Evolutionary conservation across 2,888 invertebrate genomes (phyloP).

Genomic region (Bibio marci): DNA sequence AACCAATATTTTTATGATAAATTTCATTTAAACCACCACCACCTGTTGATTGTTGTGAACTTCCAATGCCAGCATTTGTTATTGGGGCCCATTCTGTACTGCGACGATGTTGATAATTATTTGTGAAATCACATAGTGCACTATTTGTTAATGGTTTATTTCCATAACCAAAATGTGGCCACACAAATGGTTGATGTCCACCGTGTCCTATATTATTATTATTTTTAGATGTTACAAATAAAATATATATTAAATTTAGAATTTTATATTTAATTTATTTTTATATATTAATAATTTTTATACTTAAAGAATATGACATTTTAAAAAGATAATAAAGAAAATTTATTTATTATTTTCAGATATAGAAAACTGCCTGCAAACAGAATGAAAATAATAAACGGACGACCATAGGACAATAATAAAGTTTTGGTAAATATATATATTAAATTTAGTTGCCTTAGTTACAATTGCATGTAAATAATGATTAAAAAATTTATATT

Average conservation of each 20-base stretch:
- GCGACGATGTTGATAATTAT: constrained; percentile 51
- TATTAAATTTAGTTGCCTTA: too few relatives aligned
- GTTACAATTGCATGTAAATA: too few relatives aligned
- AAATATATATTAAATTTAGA: not conserved
- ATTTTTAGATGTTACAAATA: not conserved
- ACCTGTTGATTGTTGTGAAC: constrained; percentile 13
- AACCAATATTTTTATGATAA: constrained; percentile 55
- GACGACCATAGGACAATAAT: too few relatives aligned
- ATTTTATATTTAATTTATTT: not conserved
- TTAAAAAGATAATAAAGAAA: not conserved
- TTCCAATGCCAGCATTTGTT: constrained; percentile 17
- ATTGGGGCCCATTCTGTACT: constrained; percentile 58
- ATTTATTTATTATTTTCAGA: not conserved
- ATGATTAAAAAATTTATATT: too few relatives aligned
- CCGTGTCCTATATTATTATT: constrained; percentile 16
- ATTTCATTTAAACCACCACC: constrained; percentile 33
- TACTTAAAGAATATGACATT: constrained; percentile 13
- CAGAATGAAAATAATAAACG: too few relatives aligned
- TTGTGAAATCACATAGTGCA: constrained; percentile 55
- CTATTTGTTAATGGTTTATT: constrained; percentile 46
- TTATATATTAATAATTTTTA: constrained; percentile 3
- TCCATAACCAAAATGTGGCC: constrained; percentile 22
- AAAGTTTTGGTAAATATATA: too few relatives aligned
- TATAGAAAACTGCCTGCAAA: too few relatives aligned
- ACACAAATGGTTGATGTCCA: constrained; percentile 24